Base-by-base conservation (phyloP, 2,113 vertebrate species). In the Potamarius usumacintae region DNA sequence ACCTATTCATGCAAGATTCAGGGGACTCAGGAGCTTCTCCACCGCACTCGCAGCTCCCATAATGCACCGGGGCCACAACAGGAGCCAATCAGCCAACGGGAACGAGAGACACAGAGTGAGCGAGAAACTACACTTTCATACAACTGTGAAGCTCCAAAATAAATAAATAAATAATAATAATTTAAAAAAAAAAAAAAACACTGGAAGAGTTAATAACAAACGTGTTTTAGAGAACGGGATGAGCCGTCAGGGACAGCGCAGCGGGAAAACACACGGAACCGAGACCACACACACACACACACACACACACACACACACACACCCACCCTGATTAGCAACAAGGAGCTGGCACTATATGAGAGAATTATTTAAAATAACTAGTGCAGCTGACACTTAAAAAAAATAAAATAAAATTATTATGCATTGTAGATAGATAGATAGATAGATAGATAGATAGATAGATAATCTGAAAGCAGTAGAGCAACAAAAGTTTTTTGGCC, bases 1-100 rank as follows among this genome's bases (percentile, higher is more conserved):
- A 97, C 96, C 96, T 96, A 97, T 94, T 96, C 95, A 96, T 95
- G 96, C 95, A 96, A 94, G 95, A 94, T 94, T 93, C 94, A 93
- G 94, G 95, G 85, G 90, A 94, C 15, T 81, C 78, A 42, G 79
- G 79, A 91, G 92, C 94, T 10, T 52, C 62, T 88, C 87, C 89
- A 90, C 90, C 91, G 90, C 94, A 93, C 93, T 94, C 93, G 91
- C 94, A 86, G 94, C 94, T 95, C 96, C 94, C 94, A 94, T 90
- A 95, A 92, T 88, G 94, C 94, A 95, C 94, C 93, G 92, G 86
- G 87, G 94, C 92, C 94, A 94, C 94, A 94, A 92, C 91, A 90
- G 93, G 90, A 92, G 87, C 93, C 93, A 92, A 94, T 92, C 93
- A 91, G 94, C 90, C 94, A 93, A 93, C 9, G 92, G 92, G 91